Conservation (phyloP, 1,140 invertebrate genomes). For the Drosophila pruinosa region DNA sequence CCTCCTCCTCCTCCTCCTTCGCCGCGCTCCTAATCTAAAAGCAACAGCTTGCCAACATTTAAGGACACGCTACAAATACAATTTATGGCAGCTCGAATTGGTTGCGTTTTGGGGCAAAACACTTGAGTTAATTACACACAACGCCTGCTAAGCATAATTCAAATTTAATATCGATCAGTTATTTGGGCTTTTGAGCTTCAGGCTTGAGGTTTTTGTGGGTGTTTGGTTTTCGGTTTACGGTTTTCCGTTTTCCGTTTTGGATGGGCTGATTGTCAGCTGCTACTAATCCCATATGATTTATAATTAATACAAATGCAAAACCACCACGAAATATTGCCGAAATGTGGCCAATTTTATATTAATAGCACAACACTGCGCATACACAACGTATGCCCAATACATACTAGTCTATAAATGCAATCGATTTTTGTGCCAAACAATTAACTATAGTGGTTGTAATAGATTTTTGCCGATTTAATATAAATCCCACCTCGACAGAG, state of each 20-base stretch:
- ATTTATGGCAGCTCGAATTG: background rate
- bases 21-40: background rate
- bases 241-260: background rate
- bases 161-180: slow-evolving; percentile 50
- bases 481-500: background rate
- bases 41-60: slow-evolving; percentile 18
- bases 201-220: background rate
- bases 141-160: slow-evolving; percentile 40
- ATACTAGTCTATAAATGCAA: slow-evolving; percentile 8
- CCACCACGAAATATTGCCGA: slow-evolving; percentile 15
- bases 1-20: background rate
- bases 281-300: slow-evolving; percentile 59
- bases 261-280: slow-evolving; percentile 5
- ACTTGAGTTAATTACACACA: slow-evolving; percentile 43
- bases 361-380: slow-evolving; percentile 54
- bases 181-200: background rate
- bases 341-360: slow-evolving; percentile 65
- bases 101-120: slow-evolving; percentile 4
- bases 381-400: slow-evolving; percentile 11
- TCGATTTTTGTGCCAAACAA: slow-evolving; percentile 23
- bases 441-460: slow-evolving; percentile 22
- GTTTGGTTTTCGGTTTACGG: background rate
- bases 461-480: background rate
- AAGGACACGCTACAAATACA: slow-evolving; percentile 10
- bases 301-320: slow-evolving; percentile 60